Evolutionary conservation across 2,797 vertebrate species (phyloP), one percentile per base, ranked within the genome.

Genomic region (Thripadectes ignobilis): DNA sequence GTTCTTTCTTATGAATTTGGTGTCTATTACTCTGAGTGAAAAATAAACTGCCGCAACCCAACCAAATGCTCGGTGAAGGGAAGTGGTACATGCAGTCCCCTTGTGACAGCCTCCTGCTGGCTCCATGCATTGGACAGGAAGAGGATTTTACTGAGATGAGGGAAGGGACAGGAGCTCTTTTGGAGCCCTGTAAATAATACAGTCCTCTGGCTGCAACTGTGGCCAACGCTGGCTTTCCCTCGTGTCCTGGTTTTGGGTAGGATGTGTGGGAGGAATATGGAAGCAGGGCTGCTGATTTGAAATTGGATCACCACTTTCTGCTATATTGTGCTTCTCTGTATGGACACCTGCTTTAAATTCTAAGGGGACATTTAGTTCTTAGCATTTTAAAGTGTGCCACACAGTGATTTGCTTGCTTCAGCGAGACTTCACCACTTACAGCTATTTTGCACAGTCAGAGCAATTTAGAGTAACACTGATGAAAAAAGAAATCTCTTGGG

Each of bases 401-500:
- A 67, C 58, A 71, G 51, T 76, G 72, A 92, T 88, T 85, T 93
- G 85, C 85, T 85, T 87, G 86, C 93, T 94, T 92, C 77, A 94
- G 92, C 82, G 29, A 77, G 51, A 45, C 71, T 88, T 71, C 18
- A 68, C 71, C 18, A 76, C 71, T 95, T 68, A 73, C 14, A 93
- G 91, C 57, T 90, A 66, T 94, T 97, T 94, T 91, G 77, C 83
- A 77, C 65, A 96, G 85, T 94, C 71, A 88, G 93, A 71, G 46
- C 58, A 92, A 87, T 88, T 92, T 76, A 80, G 29, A 87, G 49
- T 58, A 93, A 83, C 55, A 52, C 11, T 55, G 65, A 92, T 68
- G 67, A 88, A 90, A 95, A 88, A 76, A 63, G 8, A 66, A 80
- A 54, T 26, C 63, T 85, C 65, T 67, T 65, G 52, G 24, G 27